phyloP scores from a whole-genome alignment of 2,113 vertebrate species.

The Struthidea cinerea region DNA sequence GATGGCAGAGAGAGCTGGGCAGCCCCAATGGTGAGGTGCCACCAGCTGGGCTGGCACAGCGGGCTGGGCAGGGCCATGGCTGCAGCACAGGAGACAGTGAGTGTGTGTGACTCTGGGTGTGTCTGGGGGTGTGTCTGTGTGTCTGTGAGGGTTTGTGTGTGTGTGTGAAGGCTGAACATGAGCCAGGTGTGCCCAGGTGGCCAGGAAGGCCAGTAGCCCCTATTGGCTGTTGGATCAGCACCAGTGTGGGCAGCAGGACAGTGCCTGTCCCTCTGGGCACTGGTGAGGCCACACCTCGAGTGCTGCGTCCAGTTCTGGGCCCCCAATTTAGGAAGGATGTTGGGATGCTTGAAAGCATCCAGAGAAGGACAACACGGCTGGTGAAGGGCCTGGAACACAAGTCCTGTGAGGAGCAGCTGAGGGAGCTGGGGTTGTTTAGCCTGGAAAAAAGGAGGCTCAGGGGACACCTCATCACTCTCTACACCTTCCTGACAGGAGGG shows the following conservation, averaged over 20 bases:
- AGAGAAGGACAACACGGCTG: no score
- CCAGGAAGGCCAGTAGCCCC: no score
- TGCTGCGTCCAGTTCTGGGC: background rate
- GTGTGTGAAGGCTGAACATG: background rate
- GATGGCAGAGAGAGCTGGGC: background rate
- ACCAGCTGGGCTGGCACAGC: background rate
- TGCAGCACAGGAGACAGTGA: background rate
- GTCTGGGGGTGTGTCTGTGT: no score
- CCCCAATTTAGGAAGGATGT: accelerated
- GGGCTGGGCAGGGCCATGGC: background rate
- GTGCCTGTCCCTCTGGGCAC: background rate
- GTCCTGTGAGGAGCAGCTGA: accelerated
- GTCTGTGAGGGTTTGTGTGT: no score
- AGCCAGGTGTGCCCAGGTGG: background rate
- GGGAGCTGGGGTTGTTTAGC: background rate
- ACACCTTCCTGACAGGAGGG: background rate
- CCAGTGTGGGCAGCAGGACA: background rate
- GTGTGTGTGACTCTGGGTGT: accelerated
- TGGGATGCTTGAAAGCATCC: accelerated
- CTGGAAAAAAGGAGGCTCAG: background rate
- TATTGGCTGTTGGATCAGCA: background rate
- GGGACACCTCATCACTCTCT: no score
- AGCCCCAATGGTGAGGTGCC: background rate
- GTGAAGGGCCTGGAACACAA: background rate
- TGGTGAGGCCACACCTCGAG: accelerated